A percentile compares a stretch with the other conserved stretches of the same genome.
These are phyloP conservation scores for Drosophila ustulata DNA, from an alignment of 2,888 invertebrate genomes.

Conservation along the genomic window DNA sequence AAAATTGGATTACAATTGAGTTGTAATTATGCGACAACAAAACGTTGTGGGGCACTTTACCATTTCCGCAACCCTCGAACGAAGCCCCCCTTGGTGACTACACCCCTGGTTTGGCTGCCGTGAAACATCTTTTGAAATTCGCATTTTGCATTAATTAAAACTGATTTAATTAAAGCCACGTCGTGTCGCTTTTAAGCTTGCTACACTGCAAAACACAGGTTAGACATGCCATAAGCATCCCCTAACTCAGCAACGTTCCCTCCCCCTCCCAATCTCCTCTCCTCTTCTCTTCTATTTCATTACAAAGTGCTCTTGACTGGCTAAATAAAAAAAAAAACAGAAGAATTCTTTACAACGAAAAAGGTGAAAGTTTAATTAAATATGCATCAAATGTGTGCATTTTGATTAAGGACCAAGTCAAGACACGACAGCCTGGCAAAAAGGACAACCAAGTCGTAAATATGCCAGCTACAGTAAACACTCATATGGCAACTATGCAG, in stretches of 20 bases:
- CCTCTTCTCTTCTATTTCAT: conserved; percentile 5
- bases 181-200: conserved; percentile 69
- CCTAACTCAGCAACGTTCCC: background rate
- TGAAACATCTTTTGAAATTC: conserved; percentile 74
- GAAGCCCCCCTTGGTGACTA: background rate
- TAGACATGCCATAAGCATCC: conserved; percentile 20
- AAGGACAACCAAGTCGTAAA: background rate
- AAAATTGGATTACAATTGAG: conserved; percentile 81
- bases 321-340: background rate
- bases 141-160: conserved; percentile 82
- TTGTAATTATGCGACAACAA: conserved; percentile 80
- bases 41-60: conserved; percentile 36
- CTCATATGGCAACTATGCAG: background rate
- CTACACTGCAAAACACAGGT: conserved; percentile 22
- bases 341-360: conserved; percentile 29
- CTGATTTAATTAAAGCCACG: conserved; percentile 77
- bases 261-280: background rate
- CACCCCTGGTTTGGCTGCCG: conserved; percentile 13
- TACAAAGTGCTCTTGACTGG: conserved; percentile 54
- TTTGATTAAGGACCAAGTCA: conserved; percentile 54
- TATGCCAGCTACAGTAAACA: conserved; percentile 13
- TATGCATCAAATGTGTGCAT: conserved; percentile 68
- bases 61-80: background rate
- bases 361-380: conserved; percentile 75
- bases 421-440: conserved; percentile 30